Evolutionary conservation across 2,888 invertebrate genomes (phyloP).

Genomic region (Drosophila rellima): DNA sequence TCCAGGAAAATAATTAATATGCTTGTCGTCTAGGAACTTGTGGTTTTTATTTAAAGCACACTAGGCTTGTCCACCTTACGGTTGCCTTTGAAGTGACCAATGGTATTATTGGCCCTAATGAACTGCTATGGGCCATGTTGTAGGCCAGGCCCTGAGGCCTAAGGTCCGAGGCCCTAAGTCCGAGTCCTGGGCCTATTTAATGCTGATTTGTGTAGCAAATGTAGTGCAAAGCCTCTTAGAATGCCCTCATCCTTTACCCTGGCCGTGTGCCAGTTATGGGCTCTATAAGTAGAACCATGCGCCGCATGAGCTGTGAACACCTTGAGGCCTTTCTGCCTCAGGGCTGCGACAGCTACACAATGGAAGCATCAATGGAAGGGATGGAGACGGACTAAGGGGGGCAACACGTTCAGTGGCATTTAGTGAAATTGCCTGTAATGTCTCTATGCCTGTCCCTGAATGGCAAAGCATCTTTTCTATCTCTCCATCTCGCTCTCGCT

Average conservation of each 20-base stretch:
- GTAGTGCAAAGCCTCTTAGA: slow-evolving; percentile 49
- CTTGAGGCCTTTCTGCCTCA: slow-evolving; percentile 62
- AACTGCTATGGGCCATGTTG: slow-evolving; percentile 39
- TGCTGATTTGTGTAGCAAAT: slow-evolving; percentile 70
- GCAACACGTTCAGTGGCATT: slow-evolving; percentile 62
- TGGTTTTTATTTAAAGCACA: slow-evolving; percentile 14
- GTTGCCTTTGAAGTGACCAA: slow-evolving; percentile 48
- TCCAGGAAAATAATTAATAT: neutral
- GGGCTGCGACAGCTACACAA: slow-evolving; percentile 58
- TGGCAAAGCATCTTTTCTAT: slow-evolving; percentile 31
- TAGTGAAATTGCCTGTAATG: slow-evolving; percentile 72
- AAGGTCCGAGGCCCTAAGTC: slow-evolving; percentile 1
- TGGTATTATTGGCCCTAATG: slow-evolving; percentile 63
- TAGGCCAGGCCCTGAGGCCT: slow-evolving; percentile 5
- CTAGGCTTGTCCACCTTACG: slow-evolving; percentile 40
- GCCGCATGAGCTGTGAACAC: slow-evolving; percentile 68
- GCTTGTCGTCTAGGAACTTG: neutral
- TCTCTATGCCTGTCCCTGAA: slow-evolving; percentile 57
- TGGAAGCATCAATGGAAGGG: slow-evolving; percentile 47
- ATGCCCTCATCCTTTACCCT: slow-evolving; percentile 45
- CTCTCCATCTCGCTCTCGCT: slow-evolving; percentile 2
- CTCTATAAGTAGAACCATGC: slow-evolving; percentile 42
- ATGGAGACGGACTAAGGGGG: neutral
- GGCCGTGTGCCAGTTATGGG: slow-evolving; percentile 64
- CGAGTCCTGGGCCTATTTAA: slow-evolving; percentile 51